Evolutionary conservation across 2,113 vertebrate species (phyloP).

Genomic region (mouse (Mus musculus)): DNA sequence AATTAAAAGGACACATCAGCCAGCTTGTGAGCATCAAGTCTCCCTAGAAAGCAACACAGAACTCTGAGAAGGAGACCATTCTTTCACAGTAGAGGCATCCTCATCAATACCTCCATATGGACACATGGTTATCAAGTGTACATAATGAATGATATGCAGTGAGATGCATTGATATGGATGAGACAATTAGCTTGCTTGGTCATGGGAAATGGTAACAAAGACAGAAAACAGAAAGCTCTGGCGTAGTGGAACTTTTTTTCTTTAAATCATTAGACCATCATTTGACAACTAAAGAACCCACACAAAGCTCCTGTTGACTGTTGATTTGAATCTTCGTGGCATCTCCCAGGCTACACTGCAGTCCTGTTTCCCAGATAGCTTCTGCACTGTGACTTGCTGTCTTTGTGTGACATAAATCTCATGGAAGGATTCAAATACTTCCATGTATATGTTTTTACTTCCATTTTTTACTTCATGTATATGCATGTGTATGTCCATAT

Average conservation of each 20-base stretch:
- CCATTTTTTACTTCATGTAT: background rate
- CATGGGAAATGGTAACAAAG: constrained; percentile 46
- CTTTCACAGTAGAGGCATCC: background rate
- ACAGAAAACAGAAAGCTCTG: background rate
- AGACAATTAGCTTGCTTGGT: constrained; percentile 39
- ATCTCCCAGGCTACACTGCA: background rate
- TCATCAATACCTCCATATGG: background rate
- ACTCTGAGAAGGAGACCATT: background rate
- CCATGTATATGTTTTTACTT: background rate
- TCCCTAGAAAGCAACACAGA: background rate
- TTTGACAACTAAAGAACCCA: constrained; percentile 16
- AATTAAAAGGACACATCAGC: constrained; percentile 17
- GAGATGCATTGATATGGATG: constrained; percentile 12
- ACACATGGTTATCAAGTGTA: background rate
- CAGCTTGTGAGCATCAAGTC: background rate
- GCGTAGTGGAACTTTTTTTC: background rate
- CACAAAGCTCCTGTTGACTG: background rate
- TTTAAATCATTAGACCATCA: background rate
- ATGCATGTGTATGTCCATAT: background rate
- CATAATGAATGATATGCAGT: background rate
- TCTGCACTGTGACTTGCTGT: background rate
- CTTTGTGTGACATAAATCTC: background rate
- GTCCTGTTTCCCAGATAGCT: constrained; percentile 25
- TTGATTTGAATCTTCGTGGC: constrained; percentile 33
- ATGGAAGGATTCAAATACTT: background rate